Evolutionary conservation across 35 echinoderm and acorn worm species (phyloP), one percentile per base, ranked within the genome.

Genomic region (Patiria miniata): DNA sequence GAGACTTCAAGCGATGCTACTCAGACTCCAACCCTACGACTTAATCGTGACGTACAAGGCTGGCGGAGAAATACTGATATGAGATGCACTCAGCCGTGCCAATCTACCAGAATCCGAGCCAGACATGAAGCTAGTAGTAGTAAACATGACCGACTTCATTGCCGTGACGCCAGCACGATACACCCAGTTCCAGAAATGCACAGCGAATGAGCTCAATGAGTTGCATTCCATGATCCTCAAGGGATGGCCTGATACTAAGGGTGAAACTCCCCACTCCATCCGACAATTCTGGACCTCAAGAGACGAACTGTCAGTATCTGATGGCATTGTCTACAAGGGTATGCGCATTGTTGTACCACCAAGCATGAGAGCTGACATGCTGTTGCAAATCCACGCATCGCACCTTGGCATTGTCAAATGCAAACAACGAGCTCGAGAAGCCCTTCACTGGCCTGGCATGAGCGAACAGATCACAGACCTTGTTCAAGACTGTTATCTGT

Each of bases 1-100:
- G 94, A 87, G 94, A 89, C 76, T 97, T 12, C 95, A 93, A 30
- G 30, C 37, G 0, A 97, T 97, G 90, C 52, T 97, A 54, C 19
- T 93, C 23, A 77, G 61, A 58, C 84, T 97, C 8, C 87, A 93
- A 39, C 53, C 83, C 4, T 90, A 97, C 58, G 87, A 97, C 50
- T 54, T 97, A 15, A 30, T 84, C 19, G 91, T 93, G 21, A 8
- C 30, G 8, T 90, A 90, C 38, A 61, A 69, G 22, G 83, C 90
- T n/a, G n/a, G n/a, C 51, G 83, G 40, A 69, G 87, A 93, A 37
- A 78, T 97, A 39, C 30, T 29, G 2, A 53, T 97, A 39, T 87
- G 79, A 65, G 87, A 97, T n/a, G 32, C 89, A 6, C 44, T 90
- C 5, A 90, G 95, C 29, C 28, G 88, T 77, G 54, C 86, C 5